Evolutionary conservation across 2,797 vertebrate genomes (phyloP).

Genomic region (Chromis chromis): DNA sequence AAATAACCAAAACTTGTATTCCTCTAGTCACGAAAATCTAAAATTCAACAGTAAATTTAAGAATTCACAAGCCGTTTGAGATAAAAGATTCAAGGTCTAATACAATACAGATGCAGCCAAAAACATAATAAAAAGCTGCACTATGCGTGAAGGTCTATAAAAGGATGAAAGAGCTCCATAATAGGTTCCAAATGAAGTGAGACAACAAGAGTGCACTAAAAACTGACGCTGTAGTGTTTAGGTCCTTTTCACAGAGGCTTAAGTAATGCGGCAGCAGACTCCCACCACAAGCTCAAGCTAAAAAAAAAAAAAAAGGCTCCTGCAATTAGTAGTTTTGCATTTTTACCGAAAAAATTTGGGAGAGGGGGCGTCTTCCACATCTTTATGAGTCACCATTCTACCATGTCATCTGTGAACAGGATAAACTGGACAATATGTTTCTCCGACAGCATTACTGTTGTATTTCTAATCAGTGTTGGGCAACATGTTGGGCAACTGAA

Average conservation of each 20-base stretch:
- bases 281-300: slow-evolving; percentile 10
- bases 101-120: slow-evolving; percentile 12
- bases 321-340: slow-evolving; percentile 24
- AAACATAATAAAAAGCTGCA: slow-evolving; percentile 44
- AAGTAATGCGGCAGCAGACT: slow-evolving; percentile 43
- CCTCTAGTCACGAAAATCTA: slow-evolving; percentile 4
- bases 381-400: slow-evolving; percentile 36
- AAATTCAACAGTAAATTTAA: slow-evolving; percentile 12
- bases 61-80: slow-evolving; percentile 12
- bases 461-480: slow-evolving; percentile 45
- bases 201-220: slow-evolving; percentile 37
- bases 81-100: slow-evolving; percentile 8
- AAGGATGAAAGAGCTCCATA: slow-evolving; percentile 52
- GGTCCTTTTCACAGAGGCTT: slow-evolving; percentile 38
- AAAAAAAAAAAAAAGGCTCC: slow-evolving; percentile 12
- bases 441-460: slow-evolving; percentile 23
- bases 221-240: slow-evolving; percentile 18
- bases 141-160: slow-evolving; percentile 40
- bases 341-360: slow-evolving; percentile 9
- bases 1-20: background rate
- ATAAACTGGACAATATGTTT: slow-evolving; percentile 12
- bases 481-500: slow-evolving; percentile 35
- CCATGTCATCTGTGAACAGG: slow-evolving; percentile 41
- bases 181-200: slow-evolving; percentile 61
- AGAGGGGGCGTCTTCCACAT: slow-evolving; percentile 23